Evolutionary conservation across 2,797 vertebrate genomes (phyloP), one percentile per base, ranked within the genome.

Genomic region (Hirundo rustica): DNA sequence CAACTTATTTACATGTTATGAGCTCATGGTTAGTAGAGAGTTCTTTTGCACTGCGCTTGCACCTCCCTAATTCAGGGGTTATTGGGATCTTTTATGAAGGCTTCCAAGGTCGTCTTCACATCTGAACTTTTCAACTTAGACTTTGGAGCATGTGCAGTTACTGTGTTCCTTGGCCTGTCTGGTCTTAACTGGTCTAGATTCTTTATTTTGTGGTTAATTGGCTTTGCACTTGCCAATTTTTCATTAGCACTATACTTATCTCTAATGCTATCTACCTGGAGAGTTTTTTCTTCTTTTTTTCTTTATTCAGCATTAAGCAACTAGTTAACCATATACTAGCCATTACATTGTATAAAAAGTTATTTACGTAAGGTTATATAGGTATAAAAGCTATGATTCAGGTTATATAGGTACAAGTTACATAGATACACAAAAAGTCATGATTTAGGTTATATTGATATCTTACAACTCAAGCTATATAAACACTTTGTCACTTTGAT

Each of bases 11-110:
- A 48, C 22, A 11, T 38, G 2, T 34, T 13, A 11, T 57, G 51
- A 40, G 2, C 42, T 67, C 29, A n/a, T 47, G 29, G 23, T 48
- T 67, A 22, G 48, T 47, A 7, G 51, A 9, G 13, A 9, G 11
- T n/a, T 57, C 14, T 40, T 67, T 18, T n/a, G 15, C 11, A 11
- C 23, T 48, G 51, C 0, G 1, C 27, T 57, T 32, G 29, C 0
- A 0, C 10, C 51, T 67, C 34, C 27, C 42, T 18, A 79, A 0
- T 27, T 47, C 1, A 2, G 42, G 11, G 17, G 3, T 47, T 0
- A 0, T 47, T 0, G 9, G 27, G 18, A 5, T 38, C 29, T 57
- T 38, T 40, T 34, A 32, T 74, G 51, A 40, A 79, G 34, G 34
- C 18, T 79, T 66, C 18, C 42, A 27, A 48, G 34, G 18, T 38